Base-by-base conservation (phyloP, 2,888 invertebrate genomes). In the Muschampia plurimacula region DNA sequence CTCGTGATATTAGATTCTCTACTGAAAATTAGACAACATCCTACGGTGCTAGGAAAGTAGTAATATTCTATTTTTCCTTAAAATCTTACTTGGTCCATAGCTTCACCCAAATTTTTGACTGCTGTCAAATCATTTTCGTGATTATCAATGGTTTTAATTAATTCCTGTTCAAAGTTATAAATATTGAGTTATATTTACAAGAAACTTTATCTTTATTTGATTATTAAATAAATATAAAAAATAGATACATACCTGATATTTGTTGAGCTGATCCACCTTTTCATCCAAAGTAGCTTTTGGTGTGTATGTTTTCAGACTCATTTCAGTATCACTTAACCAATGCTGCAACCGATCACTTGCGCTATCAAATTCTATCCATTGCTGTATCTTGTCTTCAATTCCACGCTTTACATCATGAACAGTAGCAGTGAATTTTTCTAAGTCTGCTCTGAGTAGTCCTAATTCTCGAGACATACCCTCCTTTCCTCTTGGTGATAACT, bases 331-430 rank as follows among this genome's bases (percentile, higher is more conserved):
- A 65, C 96, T 96, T 73, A 99, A 89, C 98, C 98, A 98, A 65
- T 95, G 95, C 72, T 98, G 95, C 65, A 99, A 94, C 60, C 97
- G 95, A 79, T 98, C 98, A 80, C 98, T 95, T 0, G 97, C 97
- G 76, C 96, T 96, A 84, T 99, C 99, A 86, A 98, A 99, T 80
- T 98, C 98, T 76, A 96, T 96, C 99, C 99, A 99, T 88, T 98
- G 97, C 78, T 97, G 97, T 77, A 98, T 95, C 78, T 97, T 96
- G 78, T 97, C 97, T 87, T 98, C 97, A 46, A 98, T 94, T 32
- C 96, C 96, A 75, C 97, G 96, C 80, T 96, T 96, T 0, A 97
- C 97, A 82, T 98, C 98, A 78, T 95, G 96, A 46, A 98, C 93
- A 0, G 97, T 96, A 0, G 96, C 95, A 2, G 96, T 95, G 79